Evolutionary conservation across 2,113 vertebrate genomes (phyloP).

Genomic region (Alethe diademata): DNA sequence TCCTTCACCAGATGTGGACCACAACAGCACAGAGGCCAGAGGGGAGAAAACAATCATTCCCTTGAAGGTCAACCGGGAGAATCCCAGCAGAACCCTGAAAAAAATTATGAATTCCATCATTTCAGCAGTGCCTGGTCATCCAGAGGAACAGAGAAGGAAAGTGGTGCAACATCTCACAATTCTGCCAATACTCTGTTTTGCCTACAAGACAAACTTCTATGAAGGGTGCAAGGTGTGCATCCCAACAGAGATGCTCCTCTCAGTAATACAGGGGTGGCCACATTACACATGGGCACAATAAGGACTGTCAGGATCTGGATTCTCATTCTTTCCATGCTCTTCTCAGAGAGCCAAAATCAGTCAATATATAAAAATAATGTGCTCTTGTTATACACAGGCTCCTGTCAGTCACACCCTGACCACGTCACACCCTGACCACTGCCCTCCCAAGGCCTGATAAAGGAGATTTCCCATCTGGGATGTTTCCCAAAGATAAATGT

Average conservation of each 20-base stretch:
- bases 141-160: not conserved
- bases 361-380: not conserved
- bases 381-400: not conserved
- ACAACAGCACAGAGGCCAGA: not conserved
- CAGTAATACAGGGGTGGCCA: not conserved
- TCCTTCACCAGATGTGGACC: not conserved
- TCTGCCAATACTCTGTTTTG: not conserved
- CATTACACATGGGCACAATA: fast-evolving
- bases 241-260: fast-evolving
- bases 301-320: not conserved
- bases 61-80: not conserved
- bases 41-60: not conserved
- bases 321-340: not conserved
- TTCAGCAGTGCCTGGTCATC: not conserved
- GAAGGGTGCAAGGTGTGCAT: not conserved
- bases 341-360: not conserved
- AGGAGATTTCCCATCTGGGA: not conserved
- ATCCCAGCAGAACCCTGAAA: not conserved
- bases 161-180: not conserved
- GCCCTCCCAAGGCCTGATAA: not conserved
- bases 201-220: not conserved
- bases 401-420: not conserved
- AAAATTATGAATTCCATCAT: not conserved
- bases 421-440: not conserved
- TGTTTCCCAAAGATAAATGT: not conserved